A percentile compares a stretch with the other conserved stretches of the same genome.
Evolutionary conservation across 92 coral and sea anemone species (phyloP).

Genomic region (Blastomussa wellsi): DNA sequence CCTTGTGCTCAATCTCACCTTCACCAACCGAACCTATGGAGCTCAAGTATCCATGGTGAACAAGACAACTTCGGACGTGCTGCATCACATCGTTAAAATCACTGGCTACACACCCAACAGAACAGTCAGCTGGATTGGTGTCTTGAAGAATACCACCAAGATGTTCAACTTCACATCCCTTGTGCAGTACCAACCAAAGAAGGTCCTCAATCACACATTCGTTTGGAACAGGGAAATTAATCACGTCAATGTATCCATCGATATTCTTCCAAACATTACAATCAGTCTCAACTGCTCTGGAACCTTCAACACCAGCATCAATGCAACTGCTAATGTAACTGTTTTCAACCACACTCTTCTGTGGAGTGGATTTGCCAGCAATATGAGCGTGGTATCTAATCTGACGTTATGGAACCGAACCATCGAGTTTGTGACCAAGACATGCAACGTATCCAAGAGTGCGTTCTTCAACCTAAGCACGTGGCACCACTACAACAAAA

Average conservation of each 20-base stretch:
- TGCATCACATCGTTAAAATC: conserved; percentile 45
- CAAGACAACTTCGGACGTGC: conserved; percentile 30
- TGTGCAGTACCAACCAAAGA: conserved; percentile 33
- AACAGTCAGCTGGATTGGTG: conserved; percentile 60
- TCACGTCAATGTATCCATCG: conserved; percentile 53
- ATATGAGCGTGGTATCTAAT: conserved; percentile 55
- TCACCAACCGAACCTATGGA: conserved; percentile 62
- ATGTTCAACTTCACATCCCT: conserved; percentile 53
- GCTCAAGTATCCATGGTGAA: conserved; percentile 45
- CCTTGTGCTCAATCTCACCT: conserved; percentile 48
- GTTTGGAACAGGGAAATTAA: conserved; percentile 43
- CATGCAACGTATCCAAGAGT: conserved; percentile 52
- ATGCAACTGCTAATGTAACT: conserved; percentile 51
- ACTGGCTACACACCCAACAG: conserved; percentile 46
- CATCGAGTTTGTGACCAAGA: conserved; percentile 55
- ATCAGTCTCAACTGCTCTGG: conserved; percentile 65
- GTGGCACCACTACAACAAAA: conserved; percentile 65
- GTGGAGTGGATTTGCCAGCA: conserved; percentile 62
- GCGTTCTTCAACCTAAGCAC: conserved; percentile 66
- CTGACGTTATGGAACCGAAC: conserved; percentile 70
- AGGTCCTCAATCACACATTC: conserved; percentile 51
- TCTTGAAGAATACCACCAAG: conserved; percentile 49
- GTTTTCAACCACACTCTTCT: conserved; percentile 48
- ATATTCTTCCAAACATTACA: conserved; percentile 52
- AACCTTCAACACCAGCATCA: conserved; percentile 51